A percentile compares a stretch with the other conserved stretches of the same genome.
Conservation (phyloP, 1,140 invertebrate genomes). For the Anoplophora glabripennis region DNA sequence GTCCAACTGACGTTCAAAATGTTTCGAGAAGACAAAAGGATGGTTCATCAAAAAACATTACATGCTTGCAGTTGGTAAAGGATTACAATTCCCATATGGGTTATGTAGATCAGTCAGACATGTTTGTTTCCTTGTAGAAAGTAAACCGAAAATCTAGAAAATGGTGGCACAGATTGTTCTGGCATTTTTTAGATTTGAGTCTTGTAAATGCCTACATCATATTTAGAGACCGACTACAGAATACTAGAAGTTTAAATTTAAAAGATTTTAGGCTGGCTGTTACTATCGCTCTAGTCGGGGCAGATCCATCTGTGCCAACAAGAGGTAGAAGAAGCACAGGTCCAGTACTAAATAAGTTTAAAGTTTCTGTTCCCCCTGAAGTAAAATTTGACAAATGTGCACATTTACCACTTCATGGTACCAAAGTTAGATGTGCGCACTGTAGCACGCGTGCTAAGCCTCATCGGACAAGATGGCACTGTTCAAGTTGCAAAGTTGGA, state of each 20-base stretch:
- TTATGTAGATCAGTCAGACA: constrained; percentile 46
- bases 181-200: not conserved
- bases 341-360: not conserved
- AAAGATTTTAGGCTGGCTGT: not conserved
- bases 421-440: not conserved
- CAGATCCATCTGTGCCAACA: not conserved
- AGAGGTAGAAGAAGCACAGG: not conserved
- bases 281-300: not conserved
- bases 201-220: not conserved
- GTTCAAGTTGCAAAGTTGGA: no score
- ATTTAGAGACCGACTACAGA: not conserved
- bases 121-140: constrained; percentile 5
- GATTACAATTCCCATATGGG: constrained; percentile 49
- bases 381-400: not conserved
- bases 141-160: no score
- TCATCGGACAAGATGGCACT: no score
- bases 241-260: not conserved
- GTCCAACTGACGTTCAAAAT: constrained; percentile 5
- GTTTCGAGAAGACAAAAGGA: constrained; percentile 16
- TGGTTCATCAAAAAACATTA: constrained; percentile 9
- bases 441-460: not conserved
- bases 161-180: constrained; percentile 1
- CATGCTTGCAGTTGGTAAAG: constrained; percentile 30
- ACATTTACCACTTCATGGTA: not conserved
- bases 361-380: not conserved